Evolutionary conservation across 1,140 invertebrate species (phyloP), one percentile per base, ranked within the genome.

Genomic region (Dinoponera quadriceps): DNA sequence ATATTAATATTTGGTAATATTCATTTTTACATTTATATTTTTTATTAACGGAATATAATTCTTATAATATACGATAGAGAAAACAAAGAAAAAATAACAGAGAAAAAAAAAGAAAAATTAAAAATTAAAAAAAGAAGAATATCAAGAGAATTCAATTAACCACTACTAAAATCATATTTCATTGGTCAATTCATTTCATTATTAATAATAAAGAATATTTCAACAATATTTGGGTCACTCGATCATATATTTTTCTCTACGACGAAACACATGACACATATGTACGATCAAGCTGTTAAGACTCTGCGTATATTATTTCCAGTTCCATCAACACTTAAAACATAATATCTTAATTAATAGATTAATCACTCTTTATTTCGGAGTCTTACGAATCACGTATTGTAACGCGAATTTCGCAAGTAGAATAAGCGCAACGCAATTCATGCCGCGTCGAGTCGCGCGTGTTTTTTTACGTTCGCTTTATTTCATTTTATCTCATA

Each of bases 401-500:
- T 2, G 5, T 13, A 48, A 59, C 29, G n/a, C 20, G 7, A 73
- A 59, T 59, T 1, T 25, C 16, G 5, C 27, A 59, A 73, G 18
- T 33, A 22, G 13, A 66, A 38, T 3, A 65, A 65, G 4, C 16
- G 9, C 14, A 27, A 63, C 9, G 22, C 48, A 44, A 74, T 49
- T 75, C n/a, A 13, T 11, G 44, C 62, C n/a, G n/a, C 27, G 68
- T 57, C 29, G 14, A 69, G 14, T 48, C 57, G 18, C 44, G 55
- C 5, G 49, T 51, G 2, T 51, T 13, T 1, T 20, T 55, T 9
- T 55, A 20, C 11, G n/a, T 55, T 22, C 22, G 3, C n/a, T 71
- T 44, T 80, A 57, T 14, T 57, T 29, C n/a, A 44, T 69, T 78
- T 69, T 78, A 80, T 80, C 33, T 77, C 16, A n/a, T 25, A 51